These are phyloP conservation scores for Acrobasis repandana DNA, from an alignment of 2,888 invertebrate species.

Conservation along the genomic window DNA sequence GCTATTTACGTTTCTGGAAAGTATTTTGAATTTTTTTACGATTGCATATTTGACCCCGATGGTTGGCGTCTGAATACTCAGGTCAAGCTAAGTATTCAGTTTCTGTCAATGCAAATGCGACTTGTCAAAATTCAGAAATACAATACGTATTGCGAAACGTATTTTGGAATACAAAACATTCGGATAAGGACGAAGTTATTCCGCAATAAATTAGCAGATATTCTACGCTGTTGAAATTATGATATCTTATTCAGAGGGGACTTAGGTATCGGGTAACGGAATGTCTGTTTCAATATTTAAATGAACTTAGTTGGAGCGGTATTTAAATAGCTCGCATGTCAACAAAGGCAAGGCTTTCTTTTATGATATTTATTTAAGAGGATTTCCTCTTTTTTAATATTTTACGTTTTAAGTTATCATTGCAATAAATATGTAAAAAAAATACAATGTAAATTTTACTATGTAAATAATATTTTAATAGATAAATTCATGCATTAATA, in stretches of 20 bases:
- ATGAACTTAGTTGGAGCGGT: not conserved
- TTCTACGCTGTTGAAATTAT: constrained; percentile 9
- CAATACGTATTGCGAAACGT: constrained; percentile 9
- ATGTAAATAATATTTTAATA: too few relatives aligned
- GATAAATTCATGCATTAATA: too few relatives aligned
- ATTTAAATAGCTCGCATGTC: not conserved
- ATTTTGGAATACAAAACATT: constrained; percentile 5
- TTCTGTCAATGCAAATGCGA: constrained; percentile 8
- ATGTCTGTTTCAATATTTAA: constrained; percentile 9
- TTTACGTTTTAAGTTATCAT: too few relatives aligned
- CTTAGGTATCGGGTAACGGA: constrained; percentile 5
- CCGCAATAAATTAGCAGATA: constrained; percentile 13
- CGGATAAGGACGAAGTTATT: constrained; percentile 2
- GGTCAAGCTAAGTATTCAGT: too few relatives aligned
- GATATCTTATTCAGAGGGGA: constrained; percentile 1
- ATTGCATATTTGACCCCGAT: constrained; percentile 12
- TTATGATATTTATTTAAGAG: not conserved
- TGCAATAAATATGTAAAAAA: too few relatives aligned
- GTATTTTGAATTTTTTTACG: not conserved
- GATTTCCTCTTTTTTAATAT: not conserved
- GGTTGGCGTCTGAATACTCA: not conserved
- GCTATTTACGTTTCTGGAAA: not conserved
- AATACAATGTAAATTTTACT: too few relatives aligned
- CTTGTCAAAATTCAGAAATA: constrained; percentile 7
- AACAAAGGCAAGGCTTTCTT: not conserved